Conservation (phyloP, 92 coral and sea anemone genomes). For the Parazoanthus darwini region DNA sequence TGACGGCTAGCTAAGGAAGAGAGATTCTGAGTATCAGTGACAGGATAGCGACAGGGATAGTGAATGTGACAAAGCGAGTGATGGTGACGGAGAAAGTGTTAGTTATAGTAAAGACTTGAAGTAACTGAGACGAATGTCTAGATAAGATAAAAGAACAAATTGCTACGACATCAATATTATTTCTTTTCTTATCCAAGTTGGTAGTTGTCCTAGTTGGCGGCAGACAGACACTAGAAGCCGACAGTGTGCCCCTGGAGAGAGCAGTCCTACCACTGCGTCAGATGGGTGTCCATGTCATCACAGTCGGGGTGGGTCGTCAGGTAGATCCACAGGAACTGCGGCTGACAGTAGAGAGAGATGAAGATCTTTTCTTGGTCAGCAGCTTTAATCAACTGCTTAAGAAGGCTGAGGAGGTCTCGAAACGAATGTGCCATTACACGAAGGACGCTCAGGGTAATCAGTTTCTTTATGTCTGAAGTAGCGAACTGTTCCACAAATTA, state of each 20-base stretch:
- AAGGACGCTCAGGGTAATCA: not conserved
- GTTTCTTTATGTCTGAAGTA: too few relatives aligned
- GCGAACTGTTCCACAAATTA: too few relatives aligned
- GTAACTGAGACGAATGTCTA: too few relatives aligned
- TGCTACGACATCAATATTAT: not conserved
- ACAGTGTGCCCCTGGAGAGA: constrained; percentile 33
- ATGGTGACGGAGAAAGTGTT: too few relatives aligned
- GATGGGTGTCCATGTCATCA: constrained; percentile 28
- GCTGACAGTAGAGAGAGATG: constrained; percentile 31
- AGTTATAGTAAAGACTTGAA: too few relatives aligned
- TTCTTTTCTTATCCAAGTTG: constrained; percentile 4
- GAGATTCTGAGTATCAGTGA: too few relatives aligned
- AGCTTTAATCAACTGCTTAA: not conserved
- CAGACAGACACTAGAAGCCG: constrained; percentile 21
- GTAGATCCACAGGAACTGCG: constrained; percentile 25
- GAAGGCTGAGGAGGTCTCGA: constrained; percentile 11
- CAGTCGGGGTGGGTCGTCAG: constrained; percentile 17
- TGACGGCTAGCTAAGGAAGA: too few relatives aligned
- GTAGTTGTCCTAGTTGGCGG: constrained; percentile 29
- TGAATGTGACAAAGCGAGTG: too few relatives aligned
- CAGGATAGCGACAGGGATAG: too few relatives aligned
- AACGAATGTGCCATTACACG: constrained; percentile 27
- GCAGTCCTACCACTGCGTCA: not conserved
- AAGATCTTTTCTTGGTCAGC: constrained; percentile 27
- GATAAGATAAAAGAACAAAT: too few relatives aligned